These are phyloP conservation scores for Anastrepha ludens DNA, from an alignment of 1,140 invertebrate genomes.

Conservation along the genomic window DNA sequence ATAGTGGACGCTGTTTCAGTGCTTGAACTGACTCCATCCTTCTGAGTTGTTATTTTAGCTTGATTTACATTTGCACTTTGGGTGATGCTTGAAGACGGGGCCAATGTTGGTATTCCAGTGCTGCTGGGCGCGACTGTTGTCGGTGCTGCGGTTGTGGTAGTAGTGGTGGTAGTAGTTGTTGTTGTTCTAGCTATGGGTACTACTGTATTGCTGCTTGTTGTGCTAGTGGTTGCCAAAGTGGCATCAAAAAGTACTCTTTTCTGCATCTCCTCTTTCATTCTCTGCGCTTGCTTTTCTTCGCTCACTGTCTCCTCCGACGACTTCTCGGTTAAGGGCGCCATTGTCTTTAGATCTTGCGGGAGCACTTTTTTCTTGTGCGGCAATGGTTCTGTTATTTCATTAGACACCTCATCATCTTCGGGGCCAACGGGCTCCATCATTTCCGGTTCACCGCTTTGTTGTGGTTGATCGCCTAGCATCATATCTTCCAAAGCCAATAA, in stretches of 20 bases:
- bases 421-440: constrained; percentile 60
- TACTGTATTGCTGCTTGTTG: background rate
- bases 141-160: constrained; percentile 48
- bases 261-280: constrained; percentile 24
- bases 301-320: background rate
- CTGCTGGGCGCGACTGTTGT: constrained; percentile 41
- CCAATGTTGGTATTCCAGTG: constrained; percentile 1
- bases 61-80: constrained; percentile 8
- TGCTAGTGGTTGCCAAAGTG: background rate
- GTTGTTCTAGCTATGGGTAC: constrained; percentile 52
- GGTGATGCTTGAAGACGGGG: constrained; percentile 7
- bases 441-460: constrained; percentile 56
- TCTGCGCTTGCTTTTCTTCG: background rate
- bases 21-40: background rate
- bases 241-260: constrained; percentile 5
- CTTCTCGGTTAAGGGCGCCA: constrained; percentile 61
- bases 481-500: constrained; percentile 61
- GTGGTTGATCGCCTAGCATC: constrained; percentile 72
- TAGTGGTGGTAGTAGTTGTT: constrained; percentile 40
- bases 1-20: constrained; percentile 43
- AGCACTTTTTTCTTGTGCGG: constrained; percentile 69
- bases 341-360: constrained; percentile 66
- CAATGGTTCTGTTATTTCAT: constrained; percentile 69
- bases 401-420: constrained; percentile 65
- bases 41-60: constrained; percentile 50